phyloP scores from a whole-genome alignment of 2,797 vertebrate species.

The Emys orbicularis region DNA sequence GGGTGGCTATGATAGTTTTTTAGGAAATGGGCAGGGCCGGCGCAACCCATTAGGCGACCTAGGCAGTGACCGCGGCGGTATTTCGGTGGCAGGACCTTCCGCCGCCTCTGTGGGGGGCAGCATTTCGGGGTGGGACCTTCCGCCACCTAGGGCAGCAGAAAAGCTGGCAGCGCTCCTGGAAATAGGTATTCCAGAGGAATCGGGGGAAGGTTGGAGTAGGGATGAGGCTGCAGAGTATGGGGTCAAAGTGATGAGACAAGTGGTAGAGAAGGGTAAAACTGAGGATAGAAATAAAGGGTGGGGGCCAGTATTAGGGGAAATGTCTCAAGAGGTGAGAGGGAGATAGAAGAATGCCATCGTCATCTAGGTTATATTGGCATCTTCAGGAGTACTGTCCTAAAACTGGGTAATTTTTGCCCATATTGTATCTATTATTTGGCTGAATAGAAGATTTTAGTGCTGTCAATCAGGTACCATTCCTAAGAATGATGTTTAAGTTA shows the following conservation, averaged over 20 bases:
- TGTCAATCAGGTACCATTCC: not conserved
- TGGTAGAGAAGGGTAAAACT: not conserved
- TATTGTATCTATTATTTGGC: not conserved
- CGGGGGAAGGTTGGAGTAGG: not conserved
- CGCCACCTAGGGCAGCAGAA: too few relatives aligned
- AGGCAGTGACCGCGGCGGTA: too few relatives aligned
- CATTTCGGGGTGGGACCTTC: too few relatives aligned
- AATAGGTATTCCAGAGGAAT: not conserved
- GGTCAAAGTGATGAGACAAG: not conserved
- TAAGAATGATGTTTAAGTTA: not conserved
- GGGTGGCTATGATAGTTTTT: not conserved
- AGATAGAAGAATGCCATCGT: not conserved
- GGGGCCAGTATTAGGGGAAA: not conserved
- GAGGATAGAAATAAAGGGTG: not conserved
- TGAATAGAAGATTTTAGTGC: not conserved
- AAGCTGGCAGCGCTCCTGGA: too few relatives aligned
- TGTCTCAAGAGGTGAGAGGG: not conserved
- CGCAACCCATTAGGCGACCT: too few relatives aligned
- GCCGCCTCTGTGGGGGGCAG: too few relatives aligned
- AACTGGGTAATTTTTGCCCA: not conserved
- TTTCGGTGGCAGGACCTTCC: too few relatives aligned
- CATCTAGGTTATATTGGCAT: not conserved
- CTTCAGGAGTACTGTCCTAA: not conserved
- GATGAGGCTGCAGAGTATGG: not conserved
- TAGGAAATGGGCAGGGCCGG: not conserved